phyloP scores from a whole-genome alignment of 2,888 invertebrate genomes.

The Pristionchus entomophagus region DNA sequence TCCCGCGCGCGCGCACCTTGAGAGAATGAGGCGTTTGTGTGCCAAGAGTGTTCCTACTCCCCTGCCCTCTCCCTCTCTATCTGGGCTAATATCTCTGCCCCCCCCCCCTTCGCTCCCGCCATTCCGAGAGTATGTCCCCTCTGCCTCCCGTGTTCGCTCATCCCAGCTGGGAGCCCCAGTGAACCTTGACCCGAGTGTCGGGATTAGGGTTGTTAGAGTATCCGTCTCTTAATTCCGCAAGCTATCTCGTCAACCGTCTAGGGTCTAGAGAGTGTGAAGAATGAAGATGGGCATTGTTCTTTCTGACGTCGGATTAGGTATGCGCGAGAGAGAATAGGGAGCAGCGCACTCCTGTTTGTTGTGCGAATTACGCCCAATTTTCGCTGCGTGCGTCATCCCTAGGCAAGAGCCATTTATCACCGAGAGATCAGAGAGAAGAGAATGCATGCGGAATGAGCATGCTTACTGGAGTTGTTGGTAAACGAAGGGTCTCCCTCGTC shows the following conservation, averaged over 20 bases:
- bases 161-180: neutral
- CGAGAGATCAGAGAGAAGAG: no score
- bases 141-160: no score
- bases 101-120: constrained; percentile 1
- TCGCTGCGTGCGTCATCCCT: neutral
- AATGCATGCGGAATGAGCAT: no score
- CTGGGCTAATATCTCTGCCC: neutral
- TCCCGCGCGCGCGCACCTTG: neutral
- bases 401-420: no score
- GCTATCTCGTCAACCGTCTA: no score
- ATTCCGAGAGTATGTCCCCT: neutral
- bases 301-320: no score
- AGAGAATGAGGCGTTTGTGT: neutral
- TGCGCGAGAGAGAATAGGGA: neutral
- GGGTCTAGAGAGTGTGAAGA: no score
- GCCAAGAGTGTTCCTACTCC: constrained; percentile 18
- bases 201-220: no score
- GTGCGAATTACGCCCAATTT: neutral
- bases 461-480: no score
- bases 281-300: no score
- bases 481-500: no score
- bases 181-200: constrained; percentile 28
- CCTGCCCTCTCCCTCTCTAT: constrained; percentile 38
- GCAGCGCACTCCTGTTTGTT: neutral
- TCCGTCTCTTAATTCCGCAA: no score